phyloP scores from a whole-genome alignment of 2,797 vertebrate genomes.

The Cynodonichthys magdalenae region DNA sequence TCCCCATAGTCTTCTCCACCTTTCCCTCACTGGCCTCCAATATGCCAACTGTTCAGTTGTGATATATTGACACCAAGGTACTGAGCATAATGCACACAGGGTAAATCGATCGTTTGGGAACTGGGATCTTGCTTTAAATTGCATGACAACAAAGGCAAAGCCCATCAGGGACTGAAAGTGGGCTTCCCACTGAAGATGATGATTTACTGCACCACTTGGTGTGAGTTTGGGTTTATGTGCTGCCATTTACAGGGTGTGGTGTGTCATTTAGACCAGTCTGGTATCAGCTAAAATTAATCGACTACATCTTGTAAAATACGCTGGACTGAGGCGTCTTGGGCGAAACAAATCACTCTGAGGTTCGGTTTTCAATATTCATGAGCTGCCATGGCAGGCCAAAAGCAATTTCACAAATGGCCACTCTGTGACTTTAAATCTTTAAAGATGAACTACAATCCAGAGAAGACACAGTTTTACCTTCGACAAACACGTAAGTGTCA shows the following conservation, averaged over 20 bases:
- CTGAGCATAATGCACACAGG: constrained; percentile 51
- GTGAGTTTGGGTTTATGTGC: constrained; percentile 30
- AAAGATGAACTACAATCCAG: constrained; percentile 45
- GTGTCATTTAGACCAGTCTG: constrained; percentile 16
- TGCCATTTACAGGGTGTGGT: constrained; percentile 18
- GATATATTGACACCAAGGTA: constrained; percentile 52
- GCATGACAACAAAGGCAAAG: constrained; percentile 48
- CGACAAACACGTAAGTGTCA: constrained; percentile 16
- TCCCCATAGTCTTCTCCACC: constrained; percentile 24
- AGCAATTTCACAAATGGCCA: constrained; percentile 78
- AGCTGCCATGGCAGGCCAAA: constrained; percentile 44
- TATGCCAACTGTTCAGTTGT: constrained; percentile 44
- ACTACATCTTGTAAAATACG: constrained; percentile 34
- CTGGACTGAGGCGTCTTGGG: constrained; percentile 11
- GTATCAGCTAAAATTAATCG: constrained; percentile 26
- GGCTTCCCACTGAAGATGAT: constrained; percentile 33
- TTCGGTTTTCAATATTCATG: constrained; percentile 67
- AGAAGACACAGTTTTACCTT: constrained; percentile 35
- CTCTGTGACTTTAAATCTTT: constrained; percentile 67
- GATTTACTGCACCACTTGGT: constrained; percentile 8
- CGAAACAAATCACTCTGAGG: constrained; percentile 60
- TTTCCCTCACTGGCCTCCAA: constrained; percentile 30
- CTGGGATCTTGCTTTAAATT: constrained; percentile 48
- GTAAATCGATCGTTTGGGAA: constrained; percentile 52
- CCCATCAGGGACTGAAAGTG: constrained; percentile 63